phyloP scores from a whole-genome alignment of 1,140 invertebrate genomes.

The Drosophila obscura region DNA sequence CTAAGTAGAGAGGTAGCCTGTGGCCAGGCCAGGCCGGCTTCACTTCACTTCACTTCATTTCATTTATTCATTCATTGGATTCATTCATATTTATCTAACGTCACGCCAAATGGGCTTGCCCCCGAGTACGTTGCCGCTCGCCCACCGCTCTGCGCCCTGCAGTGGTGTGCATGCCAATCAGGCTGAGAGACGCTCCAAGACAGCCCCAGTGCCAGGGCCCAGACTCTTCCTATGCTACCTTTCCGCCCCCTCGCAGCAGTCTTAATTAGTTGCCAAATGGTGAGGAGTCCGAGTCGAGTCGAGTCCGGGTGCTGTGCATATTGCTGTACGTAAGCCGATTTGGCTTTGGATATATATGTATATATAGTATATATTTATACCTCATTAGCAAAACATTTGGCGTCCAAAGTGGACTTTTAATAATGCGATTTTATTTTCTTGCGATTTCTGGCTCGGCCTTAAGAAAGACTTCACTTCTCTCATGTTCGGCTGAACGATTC shows the following conservation, averaged over 20 bases:
- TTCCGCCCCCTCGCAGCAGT: neutral
- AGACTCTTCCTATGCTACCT: slow-evolving; percentile 1
- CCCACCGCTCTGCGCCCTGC: slow-evolving; percentile 21
- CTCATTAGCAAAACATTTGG: slow-evolving; percentile 61
- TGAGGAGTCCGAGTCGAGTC: too few species aligned
- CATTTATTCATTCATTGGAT: slow-evolving; percentile 53
- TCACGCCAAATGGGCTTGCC: slow-evolving; percentile 25
- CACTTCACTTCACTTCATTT: slow-evolving; percentile 9
- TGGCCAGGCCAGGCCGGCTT: neutral
- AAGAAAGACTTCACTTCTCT: slow-evolving; percentile 27
- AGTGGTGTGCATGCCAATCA: slow-evolving; percentile 58
- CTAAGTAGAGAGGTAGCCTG: slow-evolving; percentile 17
- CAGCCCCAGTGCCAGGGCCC: too few species aligned
- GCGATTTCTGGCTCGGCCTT: slow-evolving; percentile 43
- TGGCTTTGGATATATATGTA: slow-evolving; percentile 15
- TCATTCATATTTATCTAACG: slow-evolving; percentile 43
- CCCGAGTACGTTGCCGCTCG: neutral
- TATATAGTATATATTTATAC: slow-evolving; percentile 14
- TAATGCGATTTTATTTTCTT: slow-evolving; percentile 71
- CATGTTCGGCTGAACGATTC: neutral
- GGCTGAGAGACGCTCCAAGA: slow-evolving; percentile 2
- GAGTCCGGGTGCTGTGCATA: slow-evolving; percentile 17
- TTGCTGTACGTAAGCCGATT: slow-evolving; percentile 21
- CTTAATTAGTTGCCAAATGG: slow-evolving; percentile 57
- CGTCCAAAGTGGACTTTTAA: slow-evolving; percentile 49